Percentiles rank a stretch among this genome's conserved stretches.
phyloP scores from a whole-genome alignment of 2,888 invertebrate genomes.

The Lasioglossum villosulum region DNA sequence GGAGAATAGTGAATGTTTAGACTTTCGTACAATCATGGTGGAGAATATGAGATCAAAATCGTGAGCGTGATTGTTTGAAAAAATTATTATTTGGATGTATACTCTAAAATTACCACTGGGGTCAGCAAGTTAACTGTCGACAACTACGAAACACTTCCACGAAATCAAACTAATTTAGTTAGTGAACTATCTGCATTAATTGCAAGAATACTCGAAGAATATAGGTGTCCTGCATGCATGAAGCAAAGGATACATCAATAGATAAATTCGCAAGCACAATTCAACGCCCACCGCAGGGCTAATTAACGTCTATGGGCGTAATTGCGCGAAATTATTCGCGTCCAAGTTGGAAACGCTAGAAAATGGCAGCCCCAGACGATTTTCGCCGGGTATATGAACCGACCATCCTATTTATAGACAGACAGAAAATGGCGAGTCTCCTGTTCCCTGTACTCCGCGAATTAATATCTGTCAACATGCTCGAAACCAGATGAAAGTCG shows the following conservation, averaged over 20 bases:
- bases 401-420: constrained; percentile 65
- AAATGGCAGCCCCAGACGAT: constrained; percentile 30
- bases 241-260: neutral
- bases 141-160: too few species aligned
- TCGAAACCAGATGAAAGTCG: constrained; percentile 58
- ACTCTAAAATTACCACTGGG: neutral
- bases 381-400: constrained; percentile 45
- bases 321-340: constrained; percentile 46
- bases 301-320: constrained; percentile 44
- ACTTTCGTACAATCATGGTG: neutral
- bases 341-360: constrained; percentile 23
- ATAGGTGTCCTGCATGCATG: neutral
- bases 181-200: too few species aligned
- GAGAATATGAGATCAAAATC: neutral
- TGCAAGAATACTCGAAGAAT: neutral
- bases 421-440: constrained; percentile 60
- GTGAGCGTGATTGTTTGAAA: neutral
- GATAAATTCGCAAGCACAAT: neutral
- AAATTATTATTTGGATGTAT: neutral
- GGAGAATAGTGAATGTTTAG: neutral
- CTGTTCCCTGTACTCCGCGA: constrained; percentile 51
- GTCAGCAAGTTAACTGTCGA: too few species aligned
- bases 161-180: too few species aligned
- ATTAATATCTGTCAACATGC: constrained; percentile 67
- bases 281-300: neutral